These are phyloP conservation scores for Chloropsis cyanopogon DNA, from an alignment of 2,113 vertebrate species.

Conservation along the genomic window DNA sequence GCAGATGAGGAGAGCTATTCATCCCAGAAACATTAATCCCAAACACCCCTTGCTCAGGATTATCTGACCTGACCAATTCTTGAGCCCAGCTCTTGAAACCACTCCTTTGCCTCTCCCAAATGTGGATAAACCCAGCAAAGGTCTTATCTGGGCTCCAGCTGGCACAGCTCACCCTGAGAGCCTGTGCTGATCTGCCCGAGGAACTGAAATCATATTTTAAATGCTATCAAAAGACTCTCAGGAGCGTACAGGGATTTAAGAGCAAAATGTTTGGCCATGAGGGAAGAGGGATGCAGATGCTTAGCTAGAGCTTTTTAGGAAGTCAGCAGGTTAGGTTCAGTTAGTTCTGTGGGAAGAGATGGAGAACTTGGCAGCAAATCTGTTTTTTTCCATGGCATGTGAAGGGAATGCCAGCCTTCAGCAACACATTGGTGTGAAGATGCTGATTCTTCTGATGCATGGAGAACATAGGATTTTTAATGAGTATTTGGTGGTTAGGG, in stretches of 20 bases:
- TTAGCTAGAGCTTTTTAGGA: not conserved
- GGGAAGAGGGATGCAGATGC: not conserved
- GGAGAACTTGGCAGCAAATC: not conserved
- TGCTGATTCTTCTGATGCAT: not conserved
- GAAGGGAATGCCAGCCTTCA: not conserved
- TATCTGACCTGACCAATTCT: not conserved
- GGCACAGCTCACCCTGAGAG: not conserved
- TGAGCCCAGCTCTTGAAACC: not conserved
- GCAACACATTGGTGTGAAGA: not conserved
- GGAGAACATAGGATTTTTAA: not conserved
- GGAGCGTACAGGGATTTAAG: not conserved
- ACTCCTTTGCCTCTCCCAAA: not conserved
- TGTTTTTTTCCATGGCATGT: not conserved
- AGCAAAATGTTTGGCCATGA: not conserved
- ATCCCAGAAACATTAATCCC: not conserved
- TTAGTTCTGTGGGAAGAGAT: not conserved
- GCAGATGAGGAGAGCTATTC: not conserved
- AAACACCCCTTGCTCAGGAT: not conserved
- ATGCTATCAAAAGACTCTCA: not conserved
- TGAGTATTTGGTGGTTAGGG: not conserved
- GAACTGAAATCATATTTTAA: not conserved
- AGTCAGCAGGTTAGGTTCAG: not conserved
- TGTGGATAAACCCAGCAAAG: not conserved
- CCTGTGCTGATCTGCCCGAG: not conserved
- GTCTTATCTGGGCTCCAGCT: not conserved